Evolutionary conservation across 92 coral and sea anemone genomes (phyloP).

Genomic region (Phenganax subtilis): DNA sequence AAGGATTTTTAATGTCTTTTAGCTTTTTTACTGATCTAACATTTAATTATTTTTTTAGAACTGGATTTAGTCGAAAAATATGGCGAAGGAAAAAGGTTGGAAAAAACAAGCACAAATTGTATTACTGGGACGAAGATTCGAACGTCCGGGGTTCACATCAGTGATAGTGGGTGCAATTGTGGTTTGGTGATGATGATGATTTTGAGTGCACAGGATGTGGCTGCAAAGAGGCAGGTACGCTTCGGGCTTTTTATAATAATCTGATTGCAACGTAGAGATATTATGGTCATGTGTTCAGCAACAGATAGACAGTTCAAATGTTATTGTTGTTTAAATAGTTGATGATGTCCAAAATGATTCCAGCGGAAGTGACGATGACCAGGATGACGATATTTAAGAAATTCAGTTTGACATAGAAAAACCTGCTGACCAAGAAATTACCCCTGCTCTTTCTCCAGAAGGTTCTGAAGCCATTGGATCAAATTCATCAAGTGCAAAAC

Average conservation of each 20-base stretch:
- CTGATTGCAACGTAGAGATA: conserved; percentile 37
- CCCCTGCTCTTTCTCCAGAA: background rate
- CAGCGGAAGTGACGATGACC: background rate
- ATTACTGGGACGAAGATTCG: background rate
- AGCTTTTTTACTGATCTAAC: background rate
- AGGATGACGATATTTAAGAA: conserved; percentile 15
- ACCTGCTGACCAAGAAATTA: background rate
- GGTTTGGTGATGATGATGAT: conserved; percentile 9
- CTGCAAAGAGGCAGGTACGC: background rate
- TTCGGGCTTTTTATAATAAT: conserved; percentile 10
- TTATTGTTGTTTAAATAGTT: background rate
- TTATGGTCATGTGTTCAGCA: background rate
- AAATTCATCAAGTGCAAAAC: background rate
- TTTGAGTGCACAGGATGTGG: background rate
- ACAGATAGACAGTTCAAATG: background rate
- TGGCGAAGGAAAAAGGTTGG: conserved; percentile 4
- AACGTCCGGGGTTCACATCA: conserved; percentile 10
- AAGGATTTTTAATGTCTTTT: too few species aligned
- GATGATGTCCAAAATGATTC: conserved; percentile 12
- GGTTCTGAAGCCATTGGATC: background rate
- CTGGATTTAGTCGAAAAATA: background rate
- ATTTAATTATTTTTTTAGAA: background rate
- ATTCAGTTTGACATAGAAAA: background rate
- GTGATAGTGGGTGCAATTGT: conserved; percentile 7
- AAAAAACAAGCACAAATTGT: background rate